Evolutionary conservation across 2,113 vertebrate species (phyloP), one percentile per base, ranked within the genome.

Genomic region (Tenrec ecaudatus): DNA sequence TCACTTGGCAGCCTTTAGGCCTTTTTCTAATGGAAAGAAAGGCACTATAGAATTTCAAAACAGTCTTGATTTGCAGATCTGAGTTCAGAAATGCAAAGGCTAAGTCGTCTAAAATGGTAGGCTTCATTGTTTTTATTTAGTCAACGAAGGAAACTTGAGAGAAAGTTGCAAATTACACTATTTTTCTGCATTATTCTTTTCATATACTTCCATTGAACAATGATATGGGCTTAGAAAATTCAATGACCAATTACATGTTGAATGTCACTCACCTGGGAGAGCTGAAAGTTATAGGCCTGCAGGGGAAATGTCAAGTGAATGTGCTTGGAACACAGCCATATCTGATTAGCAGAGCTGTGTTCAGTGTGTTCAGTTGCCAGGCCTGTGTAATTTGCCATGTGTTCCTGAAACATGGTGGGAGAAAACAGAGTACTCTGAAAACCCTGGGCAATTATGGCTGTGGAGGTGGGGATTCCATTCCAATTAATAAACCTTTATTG

Each of bases 1-100:
- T 96, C 90, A 94, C 33, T 94, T 81, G 85, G 68, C 83, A 88
- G 82, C 78, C 93, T 86, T 88, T 23, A 17, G 88, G 86, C 88
- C 47, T 60, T 47, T 94, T 96, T 90, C 53, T 95, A 93, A 95
- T 84, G 90, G 82, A 87, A 93, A 77, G 77, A 94, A 93, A 62
- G 25, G 57, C 29, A 78, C 69, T 71, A 36, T 33, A 88, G 7
- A 22, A 25, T 86, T 90, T 78, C 66, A 85, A 71, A 80, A n/a
- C n/a, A 17, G 40, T 71, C 69, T 95, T 76, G 77, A 66, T 95
- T 91, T 83, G 75, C 76, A 95, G 57, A 75, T 88, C 82, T 88
- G 62, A 93, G 82, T 62, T 33, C 6, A 93, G 77, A 88, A 88
- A 90, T 58, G 17, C 53, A 82, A 93, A 92, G 22, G n/a, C 40